Conservation (phyloP, 2,888 invertebrate genomes). For the Prosopocoilus inquinatus region DNA sequence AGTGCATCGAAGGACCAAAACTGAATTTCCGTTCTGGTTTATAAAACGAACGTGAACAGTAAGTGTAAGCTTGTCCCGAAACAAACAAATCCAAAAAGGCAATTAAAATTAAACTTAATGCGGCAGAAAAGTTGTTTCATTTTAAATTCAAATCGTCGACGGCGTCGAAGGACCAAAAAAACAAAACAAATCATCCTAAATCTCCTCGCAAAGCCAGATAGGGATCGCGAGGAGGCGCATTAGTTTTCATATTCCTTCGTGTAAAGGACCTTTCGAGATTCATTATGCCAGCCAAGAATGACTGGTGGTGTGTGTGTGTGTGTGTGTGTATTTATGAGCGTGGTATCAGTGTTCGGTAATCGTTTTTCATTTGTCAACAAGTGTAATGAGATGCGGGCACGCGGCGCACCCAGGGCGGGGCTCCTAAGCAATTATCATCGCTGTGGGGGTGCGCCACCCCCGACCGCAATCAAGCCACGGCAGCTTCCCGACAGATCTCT, state of each 20-base stretch:
- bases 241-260: conserved; percentile 2
- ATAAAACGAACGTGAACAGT: no score
- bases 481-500: conserved; percentile 27
- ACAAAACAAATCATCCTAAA: no score
- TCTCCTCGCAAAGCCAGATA: no score
- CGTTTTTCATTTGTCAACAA: conserved; percentile 50
- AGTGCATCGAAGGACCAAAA: no score
- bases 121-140: no score
- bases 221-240: not conserved
- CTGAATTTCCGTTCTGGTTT: no score
- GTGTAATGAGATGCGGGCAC: conserved; percentile 52
- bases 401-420: conserved; percentile 50
- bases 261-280: conserved; percentile 4
- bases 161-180: no score
- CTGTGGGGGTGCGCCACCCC: conserved; percentile 41
- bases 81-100: no score
- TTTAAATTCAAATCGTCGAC: no score
- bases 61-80: no score
- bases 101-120: no score
- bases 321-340: conserved; percentile 7
- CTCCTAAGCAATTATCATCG: conserved; percentile 47
- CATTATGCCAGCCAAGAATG: not conserved
- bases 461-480: conserved; percentile 35
- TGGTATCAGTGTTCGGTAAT: conserved; percentile 34
- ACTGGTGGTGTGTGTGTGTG: conserved; percentile 4